Evolutionary conservation across 2,888 invertebrate species (phyloP).

Genomic region (Eumacrocentrus americanus): DNA sequence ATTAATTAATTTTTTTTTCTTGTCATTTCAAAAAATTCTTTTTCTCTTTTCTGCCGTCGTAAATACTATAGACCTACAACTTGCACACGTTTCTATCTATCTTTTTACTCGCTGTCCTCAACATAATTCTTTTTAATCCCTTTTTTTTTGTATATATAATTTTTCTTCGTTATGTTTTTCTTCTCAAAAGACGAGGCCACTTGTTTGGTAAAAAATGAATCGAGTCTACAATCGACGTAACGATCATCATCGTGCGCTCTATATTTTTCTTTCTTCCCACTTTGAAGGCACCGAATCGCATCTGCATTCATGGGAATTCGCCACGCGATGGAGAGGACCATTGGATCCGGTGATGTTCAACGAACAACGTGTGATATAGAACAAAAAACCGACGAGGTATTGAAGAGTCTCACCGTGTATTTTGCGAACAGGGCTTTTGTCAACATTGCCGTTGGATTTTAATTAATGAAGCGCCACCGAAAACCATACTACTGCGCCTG

Average conservation of each 20-base stretch:
- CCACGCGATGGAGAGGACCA: not conserved
- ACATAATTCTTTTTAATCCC: slow-evolving; percentile 12
- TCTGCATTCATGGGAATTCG: not conserved
- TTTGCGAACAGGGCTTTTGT: not conserved
- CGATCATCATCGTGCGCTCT: not conserved
- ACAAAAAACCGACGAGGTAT: not conserved
- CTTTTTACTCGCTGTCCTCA: no score
- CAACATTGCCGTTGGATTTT: not conserved
- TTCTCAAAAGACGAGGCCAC: slow-evolving; percentile 33
- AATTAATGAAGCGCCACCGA: slow-evolving; percentile 66
- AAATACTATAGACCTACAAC: no score
- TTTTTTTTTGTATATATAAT: slow-evolving; percentile 13
- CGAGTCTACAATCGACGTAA: not conserved
- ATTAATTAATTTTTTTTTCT: slow-evolving; percentile 9
- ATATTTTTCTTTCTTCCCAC: slow-evolving; percentile 20
- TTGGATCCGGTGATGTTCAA: not conserved
- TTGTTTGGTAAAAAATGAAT: slow-evolving; percentile 23
- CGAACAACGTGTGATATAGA: not conserved
- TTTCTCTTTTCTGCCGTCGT: no score
- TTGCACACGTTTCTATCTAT: no score
- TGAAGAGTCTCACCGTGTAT: not conserved
- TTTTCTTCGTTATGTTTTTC: slow-evolving; percentile 16
- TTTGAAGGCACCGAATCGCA: slow-evolving; percentile 9
- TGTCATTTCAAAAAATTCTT: no score
- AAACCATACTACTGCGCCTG: slow-evolving; percentile 71